phyloP scores from a whole-genome alignment of 1,140 invertebrate species.

The Meloidogyne exigua region DNA sequence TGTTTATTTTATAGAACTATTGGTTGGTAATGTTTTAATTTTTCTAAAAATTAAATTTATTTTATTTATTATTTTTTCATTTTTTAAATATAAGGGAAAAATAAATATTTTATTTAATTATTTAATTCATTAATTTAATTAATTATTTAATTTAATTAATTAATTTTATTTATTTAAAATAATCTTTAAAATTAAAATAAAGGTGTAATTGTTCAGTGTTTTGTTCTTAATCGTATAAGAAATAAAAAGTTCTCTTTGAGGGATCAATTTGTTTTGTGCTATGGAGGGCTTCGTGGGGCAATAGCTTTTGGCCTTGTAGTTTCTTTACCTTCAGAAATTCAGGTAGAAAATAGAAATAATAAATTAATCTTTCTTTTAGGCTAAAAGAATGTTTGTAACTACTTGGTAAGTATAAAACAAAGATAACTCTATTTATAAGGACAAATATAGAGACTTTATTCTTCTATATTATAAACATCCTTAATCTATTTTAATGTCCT shows the following conservation, averaged over 20 bases:
- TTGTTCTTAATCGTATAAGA: constrained; percentile 61
- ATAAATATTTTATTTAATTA: no score
- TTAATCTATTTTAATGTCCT: no score
- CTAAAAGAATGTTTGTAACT: constrained; percentile 65
- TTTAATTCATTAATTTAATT: no score
- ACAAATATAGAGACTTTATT: no score
- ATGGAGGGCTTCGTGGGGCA: constrained; percentile 47
- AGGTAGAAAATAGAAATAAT: not conserved
- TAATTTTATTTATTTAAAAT: no score
- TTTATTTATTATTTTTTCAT: no score
- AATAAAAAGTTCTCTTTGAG: constrained; percentile 60
- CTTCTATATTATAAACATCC: no score
- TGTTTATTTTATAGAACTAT: constrained; percentile 88
- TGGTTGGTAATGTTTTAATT: constrained; percentile 35
- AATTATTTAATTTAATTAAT: no score
- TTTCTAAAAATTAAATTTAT: not conserved
- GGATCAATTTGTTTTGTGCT: constrained; percentile 66
- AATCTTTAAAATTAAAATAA: not conserved
- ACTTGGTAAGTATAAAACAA: not conserved
- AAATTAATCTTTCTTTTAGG: constrained; percentile 28
- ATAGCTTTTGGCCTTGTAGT: constrained; percentile 60
- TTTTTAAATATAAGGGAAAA: no score
- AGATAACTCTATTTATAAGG: constrained; percentile 3
- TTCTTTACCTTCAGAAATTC: constrained; percentile 63
- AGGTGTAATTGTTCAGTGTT: constrained; percentile 58